Evolutionary conservation across 2,113 vertebrate genomes (phyloP), one percentile per base, ranked within the genome.

Genomic region (Andinoacara biseriatus): DNA sequence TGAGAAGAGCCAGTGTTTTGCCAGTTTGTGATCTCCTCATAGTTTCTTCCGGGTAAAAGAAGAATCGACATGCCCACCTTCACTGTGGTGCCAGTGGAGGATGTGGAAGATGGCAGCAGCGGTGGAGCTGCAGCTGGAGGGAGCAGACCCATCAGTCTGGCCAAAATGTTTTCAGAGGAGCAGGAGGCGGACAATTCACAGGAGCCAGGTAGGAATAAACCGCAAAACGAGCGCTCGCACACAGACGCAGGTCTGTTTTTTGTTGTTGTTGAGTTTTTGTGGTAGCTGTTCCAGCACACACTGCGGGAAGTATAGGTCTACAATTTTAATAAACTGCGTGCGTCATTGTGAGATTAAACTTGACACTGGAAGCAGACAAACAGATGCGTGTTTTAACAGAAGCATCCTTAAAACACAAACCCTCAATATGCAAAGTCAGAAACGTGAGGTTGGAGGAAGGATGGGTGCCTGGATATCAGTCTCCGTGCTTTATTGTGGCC

Each of bases 71-170:
- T 95, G 94, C 94, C 94, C 69, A 95, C 74, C 88, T 95, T 95
- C 88, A 95, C 94, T 2, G 93, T 95, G 14, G 94, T 95, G 43
- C 93, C 92, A 2, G 94, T 95, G 76, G 91, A 92, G 18, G 94
- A 94, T 77, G 81, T 46, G 6, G 88, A 86, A 9, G 89, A 76
- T 1, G 63, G 38, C 40, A 29, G 77, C 75, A 83, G 52, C 56
- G 62, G 63, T 2, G 38, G 14, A 1, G 52, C 52, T 10, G 62
- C 77, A 38, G 58, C 74, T 29, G 89, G 38, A 65, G 76, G 52
- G 10, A 65, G 14, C 76, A 90, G 83, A 81, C 88, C 87, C 7
- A 46, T 54, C 67, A 88, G 56, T 26, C 43, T 94, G 78, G 80
- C 62, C 35, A 87, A 88, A 5, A 78, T 94, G 3, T 94, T 94